Evolutionary conservation across 92 coral and sea anemone genomes (phyloP).

Genomic region (Paragorgia papillata): DNA sequence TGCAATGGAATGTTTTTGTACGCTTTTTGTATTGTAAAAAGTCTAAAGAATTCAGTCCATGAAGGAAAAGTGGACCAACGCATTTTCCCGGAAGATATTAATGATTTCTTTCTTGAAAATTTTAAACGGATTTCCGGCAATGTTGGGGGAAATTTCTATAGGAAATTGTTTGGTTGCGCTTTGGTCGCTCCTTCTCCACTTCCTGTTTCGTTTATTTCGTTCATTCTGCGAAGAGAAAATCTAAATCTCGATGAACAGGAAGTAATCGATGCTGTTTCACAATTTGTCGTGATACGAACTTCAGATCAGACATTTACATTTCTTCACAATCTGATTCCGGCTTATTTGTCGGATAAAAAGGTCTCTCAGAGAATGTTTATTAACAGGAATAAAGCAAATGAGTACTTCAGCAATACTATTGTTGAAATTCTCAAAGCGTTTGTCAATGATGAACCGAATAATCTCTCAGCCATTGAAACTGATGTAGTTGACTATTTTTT

Average conservation of each 20-base stretch:
- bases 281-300: too few species aligned
- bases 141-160: slow-evolving; percentile 11
- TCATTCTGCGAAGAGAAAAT: too few species aligned
- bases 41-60: too few species aligned
- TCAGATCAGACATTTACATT: too few species aligned
- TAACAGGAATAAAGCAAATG: slow-evolving; percentile 17
- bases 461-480: not conserved
- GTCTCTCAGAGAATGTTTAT: slow-evolving; percentile 17
- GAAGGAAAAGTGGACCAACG: too few species aligned
- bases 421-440: not conserved
- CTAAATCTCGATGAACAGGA: too few species aligned
- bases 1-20: too few species aligned
- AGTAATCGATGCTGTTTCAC: too few species aligned
- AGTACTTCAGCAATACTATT: slow-evolving; percentile 27
- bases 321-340: slow-evolving; percentile 45
- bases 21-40: too few species aligned
- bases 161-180: slow-evolving; percentile 41
- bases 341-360: slow-evolving; percentile 25
- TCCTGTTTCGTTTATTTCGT: too few species aligned
- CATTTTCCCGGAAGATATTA: slow-evolving; percentile 11
- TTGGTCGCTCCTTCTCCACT: too few species aligned
- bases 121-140: slow-evolving; percentile 25
- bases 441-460: not conserved
- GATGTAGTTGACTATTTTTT: too few species aligned
- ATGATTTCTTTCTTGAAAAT: slow-evolving; percentile 2